Evolutionary conservation across 64 coral and sea anemone species (phyloP), one percentile per base, ranked within the genome.

Genomic region (Platygyra sinensis): DNA sequence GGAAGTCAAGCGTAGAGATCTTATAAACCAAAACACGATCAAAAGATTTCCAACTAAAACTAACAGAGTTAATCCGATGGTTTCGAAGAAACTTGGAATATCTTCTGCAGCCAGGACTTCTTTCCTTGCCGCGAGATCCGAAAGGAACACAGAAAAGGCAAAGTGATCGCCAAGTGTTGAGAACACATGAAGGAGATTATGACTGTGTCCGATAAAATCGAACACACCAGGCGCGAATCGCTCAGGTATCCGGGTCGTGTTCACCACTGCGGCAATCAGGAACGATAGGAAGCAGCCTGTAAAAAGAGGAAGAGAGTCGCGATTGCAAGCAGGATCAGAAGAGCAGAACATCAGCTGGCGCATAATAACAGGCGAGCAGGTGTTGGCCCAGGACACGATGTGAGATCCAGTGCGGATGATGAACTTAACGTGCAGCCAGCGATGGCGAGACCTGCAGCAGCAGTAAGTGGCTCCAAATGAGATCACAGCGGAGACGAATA

Each of bases 11-110:
- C 62, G 39, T 5, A 85, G 38, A 39, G 63, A 71, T 27, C 24
- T 80, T 15, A 91, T 82, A 91, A 96, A 96, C 82, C 88, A 80
- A 19, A 96, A 33, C 25, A 93, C 95, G 74, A 96, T 93, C 22
- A 39, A 67, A 17, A 96, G 73, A 76, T 96, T 96, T 17, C 87
- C 90, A 2, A 29, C 52, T 4, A 96, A 61, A 12, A 96, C 91
- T 28, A 90, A 18, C 61, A 89, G 19, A 71, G 89, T 96, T 2
- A 96, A 79, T 11, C 91, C 91, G 30, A 96, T 57, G 16, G 87
- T 93, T 67, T 96, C 93, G 20, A 14, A 25, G 54, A 96, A 83
- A 75, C 87, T 90, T 22, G 90, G 90, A 15, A 87, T 72, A 7
- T 85, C 60, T 72, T 85, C 81, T 24, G 49, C 5, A 25, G 39